A percentile compares a stretch with the other conserved stretches of the same genome.
These are phyloP conservation scores for Platygyra sinensis DNA, from an alignment of 64 coral and sea anemone species.

Conservation along the genomic window DNA sequence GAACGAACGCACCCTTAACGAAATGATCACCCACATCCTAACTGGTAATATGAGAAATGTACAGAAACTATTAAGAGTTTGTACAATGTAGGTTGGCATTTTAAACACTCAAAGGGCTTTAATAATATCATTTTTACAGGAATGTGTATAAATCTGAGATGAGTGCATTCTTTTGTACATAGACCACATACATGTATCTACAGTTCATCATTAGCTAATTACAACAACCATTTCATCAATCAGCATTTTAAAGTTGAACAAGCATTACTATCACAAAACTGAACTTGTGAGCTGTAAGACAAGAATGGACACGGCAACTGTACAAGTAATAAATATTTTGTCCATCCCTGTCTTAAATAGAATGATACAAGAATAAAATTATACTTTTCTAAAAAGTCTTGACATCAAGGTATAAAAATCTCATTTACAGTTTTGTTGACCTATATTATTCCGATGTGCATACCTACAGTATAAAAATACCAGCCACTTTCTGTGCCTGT, in stretches of 20 bases:
- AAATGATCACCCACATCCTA: too few relatives aligned
- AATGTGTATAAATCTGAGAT: constrained; percentile 3
- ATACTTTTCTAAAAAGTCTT: constrained; percentile 41
- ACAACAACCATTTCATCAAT: constrained; percentile 14
- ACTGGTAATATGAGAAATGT: not conserved
- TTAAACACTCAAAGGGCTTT: not conserved
- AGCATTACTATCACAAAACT: constrained; percentile 12
- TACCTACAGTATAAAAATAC: constrained; percentile 55
- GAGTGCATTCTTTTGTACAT: not conserved
- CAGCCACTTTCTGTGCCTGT: not conserved
- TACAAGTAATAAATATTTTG: constrained; percentile 60
- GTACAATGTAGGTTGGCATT: not conserved
- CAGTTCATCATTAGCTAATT: not conserved
- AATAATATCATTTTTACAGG: not conserved
- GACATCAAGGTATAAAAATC: constrained; percentile 24
- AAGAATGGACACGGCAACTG: constrained; percentile 18
- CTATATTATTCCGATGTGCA: not conserved
- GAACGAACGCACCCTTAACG: too few relatives aligned
- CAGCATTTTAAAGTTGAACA: not conserved
- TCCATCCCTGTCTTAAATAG: constrained; percentile 48
- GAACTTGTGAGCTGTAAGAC: constrained; percentile 42
- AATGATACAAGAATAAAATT: constrained; percentile 61
- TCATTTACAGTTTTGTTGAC: constrained; percentile 10
- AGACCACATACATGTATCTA: not conserved
- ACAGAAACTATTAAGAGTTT: not conserved